Evolutionary conservation across 2,797 vertebrate species (phyloP), one percentile per base, ranked within the genome.

Genomic region (Alauda arvensis): DNA sequence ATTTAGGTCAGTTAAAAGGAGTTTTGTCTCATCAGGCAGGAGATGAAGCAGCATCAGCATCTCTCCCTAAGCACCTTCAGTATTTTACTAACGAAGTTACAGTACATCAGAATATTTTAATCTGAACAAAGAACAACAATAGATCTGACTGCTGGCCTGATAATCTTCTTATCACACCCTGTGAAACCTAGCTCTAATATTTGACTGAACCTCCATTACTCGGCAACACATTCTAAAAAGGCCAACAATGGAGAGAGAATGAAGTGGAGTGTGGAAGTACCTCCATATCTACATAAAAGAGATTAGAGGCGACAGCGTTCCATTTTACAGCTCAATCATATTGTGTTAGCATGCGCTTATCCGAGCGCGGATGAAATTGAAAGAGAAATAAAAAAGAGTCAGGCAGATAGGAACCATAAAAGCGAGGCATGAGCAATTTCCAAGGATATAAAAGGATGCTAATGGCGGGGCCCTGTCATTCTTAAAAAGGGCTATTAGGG

Each of bases 301-400:
- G 98, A 98, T 99, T 99, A 99, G 98, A 98, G 97, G 97, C 95
- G 97, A 98, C 98, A 98, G 98, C 97, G 93, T 96, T 97, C 97
- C 98, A 98, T 98, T 98, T 98, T 98, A 98, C 98, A 98, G 97
- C 98, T 98, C 98, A 98, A 98, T 98, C 98, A 98, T 98, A 98
- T 97, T 98, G 98, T 98, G 98, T 98, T 98, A 98, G 98, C 97
- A 97, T 93, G 95, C 95, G 97, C 98, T 98, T 97, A 98, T 98
- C 97, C 97, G 92, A 97, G 97, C 97, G 96, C 97, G 94, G 96
- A 97, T 95, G 96, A 97, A 99, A 99, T 98, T 99, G 98, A 99
- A 99, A 99, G 98, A 98, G 97, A 98, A 98, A 97, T 98, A 98
- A 98, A 98, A 98, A 97, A 98, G 97, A 97, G 97, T 97, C 98